A percentile compares a stretch with the other conserved stretches of the same genome.
phyloP scores from a whole-genome alignment of 2,888 invertebrate genomes.

The Graphium colonna region DNA sequence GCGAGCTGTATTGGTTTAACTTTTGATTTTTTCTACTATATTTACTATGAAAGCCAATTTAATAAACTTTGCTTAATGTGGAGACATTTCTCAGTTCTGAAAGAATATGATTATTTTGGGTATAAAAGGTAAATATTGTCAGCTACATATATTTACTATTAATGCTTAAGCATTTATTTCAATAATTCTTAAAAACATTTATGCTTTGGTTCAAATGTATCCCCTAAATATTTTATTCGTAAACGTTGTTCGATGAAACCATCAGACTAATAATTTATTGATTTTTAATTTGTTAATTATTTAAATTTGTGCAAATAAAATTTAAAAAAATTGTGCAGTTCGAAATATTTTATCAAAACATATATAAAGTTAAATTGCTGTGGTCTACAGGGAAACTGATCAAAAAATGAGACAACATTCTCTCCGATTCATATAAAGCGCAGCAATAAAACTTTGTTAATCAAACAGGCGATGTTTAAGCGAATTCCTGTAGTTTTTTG shows the following conservation, averaged over 20 bases:
- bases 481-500: too few species aligned
- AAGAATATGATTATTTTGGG: too few species aligned
- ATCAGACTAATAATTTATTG: too few species aligned
- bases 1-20: background rate
- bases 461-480: too few species aligned
- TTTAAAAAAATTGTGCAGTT: background rate
- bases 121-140: too few species aligned
- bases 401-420: conserved; percentile 6
- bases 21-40: conserved; percentile 1
- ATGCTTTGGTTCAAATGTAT: too few species aligned
- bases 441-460: conserved; percentile 11
- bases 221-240: background rate
- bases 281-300: too few species aligned
- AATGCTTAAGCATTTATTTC: too few species aligned
- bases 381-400: background rate
- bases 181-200: too few species aligned
- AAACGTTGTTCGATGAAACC: background rate
- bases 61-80: background rate
- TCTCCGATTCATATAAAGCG: background rate
- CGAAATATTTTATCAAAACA: conserved; percentile 5
- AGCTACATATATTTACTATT: too few species aligned
- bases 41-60: background rate
- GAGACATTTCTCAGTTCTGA: too few species aligned
- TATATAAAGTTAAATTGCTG: conserved; percentile 8
- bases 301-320: too few species aligned